Percentiles rank a stretch among this genome's conserved stretches.
Conservation (phyloP, 2,888 invertebrate species). For the Laspeyria flexula region DNA sequence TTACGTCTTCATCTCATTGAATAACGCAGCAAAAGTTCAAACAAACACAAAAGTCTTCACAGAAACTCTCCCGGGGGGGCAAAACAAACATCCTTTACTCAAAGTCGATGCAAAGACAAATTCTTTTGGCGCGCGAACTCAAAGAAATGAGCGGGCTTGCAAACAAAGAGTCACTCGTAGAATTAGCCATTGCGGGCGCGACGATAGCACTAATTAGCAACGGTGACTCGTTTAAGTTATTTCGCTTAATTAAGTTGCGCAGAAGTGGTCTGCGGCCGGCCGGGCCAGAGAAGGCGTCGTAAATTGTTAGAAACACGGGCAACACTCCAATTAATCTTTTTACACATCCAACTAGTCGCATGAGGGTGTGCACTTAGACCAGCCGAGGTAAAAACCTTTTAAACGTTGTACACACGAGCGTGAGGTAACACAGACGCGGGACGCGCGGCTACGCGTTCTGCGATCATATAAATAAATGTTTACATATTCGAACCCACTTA, state of each 20-base stretch:
- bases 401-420: constrained; percentile 62
- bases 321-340: constrained; percentile 86
- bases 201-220: constrained; percentile 84
- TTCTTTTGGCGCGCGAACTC: constrained; percentile 82
- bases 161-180: constrained; percentile 82
- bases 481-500: not conserved
- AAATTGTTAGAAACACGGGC: constrained; percentile 81
- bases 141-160: constrained; percentile 75
- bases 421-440: constrained; percentile 23
- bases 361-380: constrained; percentile 77
- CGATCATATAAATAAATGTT: not conserved
- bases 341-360: constrained; percentile 83
- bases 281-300: constrained; percentile 76
- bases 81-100: constrained; percentile 79
- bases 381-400: constrained; percentile 69
- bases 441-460: not conserved
- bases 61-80: constrained; percentile 60
- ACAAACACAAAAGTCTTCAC: constrained; percentile 63
- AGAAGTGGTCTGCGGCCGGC: constrained; percentile 84
- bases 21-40: constrained; percentile 58
- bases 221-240: constrained; percentile 85
- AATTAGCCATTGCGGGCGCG: constrained; percentile 74
- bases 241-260: constrained; percentile 85
- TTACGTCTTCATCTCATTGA: constrained; percentile 43
- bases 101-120: constrained; percentile 83